These are phyloP conservation scores for Caenorhabditis inopinata DNA, from an alignment of 1,140 invertebrate genomes.

Conservation along the genomic window DNA sequence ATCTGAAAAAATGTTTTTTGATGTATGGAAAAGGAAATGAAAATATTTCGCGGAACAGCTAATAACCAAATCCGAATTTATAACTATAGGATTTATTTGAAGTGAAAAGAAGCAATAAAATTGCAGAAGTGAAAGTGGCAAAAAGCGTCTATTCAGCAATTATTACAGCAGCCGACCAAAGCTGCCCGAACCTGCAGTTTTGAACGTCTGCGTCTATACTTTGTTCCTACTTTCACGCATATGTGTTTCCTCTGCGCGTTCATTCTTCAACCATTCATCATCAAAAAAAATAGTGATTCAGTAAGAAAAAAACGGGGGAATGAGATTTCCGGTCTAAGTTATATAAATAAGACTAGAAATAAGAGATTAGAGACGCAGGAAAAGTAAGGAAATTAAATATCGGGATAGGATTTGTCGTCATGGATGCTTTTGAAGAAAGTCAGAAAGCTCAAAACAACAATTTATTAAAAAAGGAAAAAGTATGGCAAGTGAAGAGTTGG, in stretches of 20 bases:
- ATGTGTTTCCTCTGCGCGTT: slow-evolving; percentile 22
- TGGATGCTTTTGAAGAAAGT: background rate
- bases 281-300: background rate
- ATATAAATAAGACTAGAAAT: background rate
- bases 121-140: background rate
- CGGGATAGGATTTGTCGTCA: slow-evolving; percentile 19
- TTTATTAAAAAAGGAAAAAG: background rate
- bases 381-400: background rate
- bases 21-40: background rate
- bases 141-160: background rate
- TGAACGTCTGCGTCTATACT: background rate
- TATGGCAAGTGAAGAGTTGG: too few species aligned
- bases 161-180: background rate
- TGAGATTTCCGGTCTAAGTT: background rate
- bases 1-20: background rate
- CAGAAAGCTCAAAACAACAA: background rate
- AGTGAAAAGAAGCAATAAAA: too few species aligned
- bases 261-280: background rate
- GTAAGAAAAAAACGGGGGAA: background rate
- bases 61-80: background rate
- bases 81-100: too few species aligned
- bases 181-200: slow-evolving; percentile 1
- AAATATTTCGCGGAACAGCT: background rate
- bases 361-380: too few species aligned
- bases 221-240: background rate